phyloP scores from a whole-genome alignment of 2,888 invertebrate species.

The Orthosia gothica region DNA sequence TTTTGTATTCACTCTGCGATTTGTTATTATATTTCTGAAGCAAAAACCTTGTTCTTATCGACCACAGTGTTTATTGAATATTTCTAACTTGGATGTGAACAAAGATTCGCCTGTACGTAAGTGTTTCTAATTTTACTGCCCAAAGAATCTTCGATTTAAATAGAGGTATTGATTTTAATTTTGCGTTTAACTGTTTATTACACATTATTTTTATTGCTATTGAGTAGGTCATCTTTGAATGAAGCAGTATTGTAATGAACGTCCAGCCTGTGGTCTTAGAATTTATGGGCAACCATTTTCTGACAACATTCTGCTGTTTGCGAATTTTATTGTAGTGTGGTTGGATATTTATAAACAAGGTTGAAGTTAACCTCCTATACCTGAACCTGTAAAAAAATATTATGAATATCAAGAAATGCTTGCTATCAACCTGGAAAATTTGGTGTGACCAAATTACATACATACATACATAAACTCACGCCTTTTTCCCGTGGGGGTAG shows the following conservation, averaged over 20 bases:
- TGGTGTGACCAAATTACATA: too few species aligned
- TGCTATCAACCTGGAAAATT: too few species aligned
- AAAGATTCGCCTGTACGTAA: constrained; percentile 38
- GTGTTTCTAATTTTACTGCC: constrained; percentile 39
- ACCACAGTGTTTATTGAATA: constrained; percentile 15
- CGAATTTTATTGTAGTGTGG: not conserved
- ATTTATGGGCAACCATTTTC: not conserved
- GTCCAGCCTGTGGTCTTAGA: not conserved
- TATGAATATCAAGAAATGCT: too few species aligned
- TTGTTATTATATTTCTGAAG: constrained; percentile 30
- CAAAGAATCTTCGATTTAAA: constrained; percentile 33
- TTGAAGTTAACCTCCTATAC: not conserved
- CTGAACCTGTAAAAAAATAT: too few species aligned
- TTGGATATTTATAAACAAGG: not conserved
- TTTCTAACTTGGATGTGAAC: not conserved
- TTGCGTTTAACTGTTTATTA: constrained; percentile 15
- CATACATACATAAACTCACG: too few species aligned
- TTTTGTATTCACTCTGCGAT: constrained; percentile 35
- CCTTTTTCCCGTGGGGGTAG: too few species aligned
- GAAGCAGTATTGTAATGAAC: not conserved
- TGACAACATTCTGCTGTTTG: constrained; percentile 12
- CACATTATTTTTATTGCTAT: constrained; percentile 17
- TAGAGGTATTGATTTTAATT: constrained; percentile 14
- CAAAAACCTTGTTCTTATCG: constrained; percentile 25
- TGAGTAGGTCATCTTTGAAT: constrained; percentile 29